Base-by-base conservation (phyloP, 1,140 invertebrate species). In the Papilio glaucus region DNA sequence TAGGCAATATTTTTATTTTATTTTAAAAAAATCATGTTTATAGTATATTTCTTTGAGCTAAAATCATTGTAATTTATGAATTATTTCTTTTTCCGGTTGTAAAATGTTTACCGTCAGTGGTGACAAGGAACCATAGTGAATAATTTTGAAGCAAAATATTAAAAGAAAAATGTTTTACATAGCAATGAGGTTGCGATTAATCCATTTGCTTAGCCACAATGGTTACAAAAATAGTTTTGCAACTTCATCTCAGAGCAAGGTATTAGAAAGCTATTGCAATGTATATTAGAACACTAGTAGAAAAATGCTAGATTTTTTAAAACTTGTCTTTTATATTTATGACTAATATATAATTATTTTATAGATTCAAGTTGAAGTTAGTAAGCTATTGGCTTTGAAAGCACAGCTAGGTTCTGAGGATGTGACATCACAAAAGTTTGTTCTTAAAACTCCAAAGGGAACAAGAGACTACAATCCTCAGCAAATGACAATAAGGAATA, bases 401-500 rank as follows among this genome's bases (percentile, higher is more conserved):
- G 95, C 96, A 18, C 95, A 96, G 85, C 81, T 98, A 9, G 94
- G 93, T 12, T 78, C 87, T 72, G 94, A 94, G 79, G 95, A 95
- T 82, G 88, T 78, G 24, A 84, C 78, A 73, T 89, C 90, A 72
- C 95, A 97, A 74, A 98, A 98, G 86, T 97, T 98, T 85, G 95
- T 95, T 2, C 95, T 98, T 38, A 99, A 99, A 94, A 98, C 97
- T 8, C 96, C 98, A 3, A 99, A 99, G 94, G 99, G 99, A 1
- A 99, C 99, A 0, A 94, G 98, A 74, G 99, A 99, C 90, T 99
- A 98, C 94, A 96, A 95, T 72, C 98, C 99, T 0, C 95, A 97
- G 81, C 98, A 99, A 92, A 99, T 99, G 98, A 96, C 97, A 0
- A 94, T 99, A 68, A 94, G 99, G 10, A 95, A 98, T 81, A 95